Percentiles rank a stretch among this genome's conserved stretches.
Evolutionary conservation across 2,888 invertebrate species (phyloP).

Genomic region (Drosophila stalkeri): DNA sequence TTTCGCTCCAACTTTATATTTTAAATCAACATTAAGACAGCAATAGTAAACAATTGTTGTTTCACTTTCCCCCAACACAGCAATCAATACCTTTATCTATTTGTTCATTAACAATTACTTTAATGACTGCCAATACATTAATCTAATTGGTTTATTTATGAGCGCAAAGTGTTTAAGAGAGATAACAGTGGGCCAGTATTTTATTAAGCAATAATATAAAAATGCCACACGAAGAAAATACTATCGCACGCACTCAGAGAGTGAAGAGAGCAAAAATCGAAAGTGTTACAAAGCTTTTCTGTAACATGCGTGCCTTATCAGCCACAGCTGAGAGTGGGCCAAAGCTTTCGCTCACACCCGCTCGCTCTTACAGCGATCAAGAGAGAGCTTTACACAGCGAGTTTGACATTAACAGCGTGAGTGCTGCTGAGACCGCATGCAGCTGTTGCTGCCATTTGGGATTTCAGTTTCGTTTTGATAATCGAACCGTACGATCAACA

Average conservation of each 20-base stretch:
- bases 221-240: not conserved
- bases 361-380: slow-evolving; percentile 23
- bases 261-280: not conserved
- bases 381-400: slow-evolving; percentile 27
- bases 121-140: not conserved
- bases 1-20: not conserved
- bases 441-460: slow-evolving; percentile 28
- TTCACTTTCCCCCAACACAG: not conserved
- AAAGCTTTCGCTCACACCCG: slow-evolving; percentile 23
- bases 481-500: slow-evolving; percentile 54
- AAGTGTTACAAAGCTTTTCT: not conserved
- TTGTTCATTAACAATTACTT: not conserved
- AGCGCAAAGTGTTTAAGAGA: slow-evolving; percentile 1
- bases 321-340: slow-evolving; percentile 42
- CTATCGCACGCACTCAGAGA: slow-evolving; percentile 2
- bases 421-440: not conserved
- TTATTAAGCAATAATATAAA: slow-evolving; percentile 5
- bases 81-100: slow-evolving; percentile 9
- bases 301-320: slow-evolving; percentile 39
- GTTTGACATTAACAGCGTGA: slow-evolving; percentile 43
- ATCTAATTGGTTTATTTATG: slow-evolving; percentile 12
- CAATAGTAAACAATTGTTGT: not conserved
- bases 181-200: not conserved
- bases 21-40: not conserved
- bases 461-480: slow-evolving; percentile 58